Evolutionary conservation across 2,888 invertebrate species (phyloP).

Genomic region (Trisateles emortualis): DNA sequence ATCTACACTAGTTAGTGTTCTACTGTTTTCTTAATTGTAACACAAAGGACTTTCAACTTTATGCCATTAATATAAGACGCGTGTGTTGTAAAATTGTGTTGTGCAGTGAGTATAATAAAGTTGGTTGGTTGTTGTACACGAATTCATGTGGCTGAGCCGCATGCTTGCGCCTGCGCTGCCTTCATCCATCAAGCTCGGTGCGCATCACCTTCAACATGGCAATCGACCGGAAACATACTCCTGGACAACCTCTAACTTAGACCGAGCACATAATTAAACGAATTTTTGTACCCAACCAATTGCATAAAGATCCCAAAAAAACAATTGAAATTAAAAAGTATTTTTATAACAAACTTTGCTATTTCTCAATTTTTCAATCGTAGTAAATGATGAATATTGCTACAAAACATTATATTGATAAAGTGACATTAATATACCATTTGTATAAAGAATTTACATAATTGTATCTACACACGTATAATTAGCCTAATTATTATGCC

Average conservation of each 20-base stretch:
- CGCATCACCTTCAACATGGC: constrained; percentile 80
- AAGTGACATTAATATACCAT: constrained; percentile 23
- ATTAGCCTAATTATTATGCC: constrained; percentile 19
- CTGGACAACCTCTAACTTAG: constrained; percentile 61
- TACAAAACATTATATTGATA: constrained; percentile 1
- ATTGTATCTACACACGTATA: constrained; percentile 20
- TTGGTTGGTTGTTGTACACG: constrained; percentile 64
- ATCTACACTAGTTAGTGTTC: constrained; percentile 62
- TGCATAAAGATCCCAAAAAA: background rate
- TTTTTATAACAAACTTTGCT: background rate
- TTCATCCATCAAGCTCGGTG: constrained; percentile 84
- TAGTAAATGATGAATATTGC: background rate
- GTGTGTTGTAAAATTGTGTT: constrained; percentile 20
- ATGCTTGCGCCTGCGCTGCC: constrained; percentile 74
- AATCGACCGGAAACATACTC: constrained; percentile 80
- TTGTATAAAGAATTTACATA: constrained; percentile 23
- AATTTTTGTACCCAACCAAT: constrained; percentile 20
- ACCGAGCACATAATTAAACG: constrained; percentile 40
- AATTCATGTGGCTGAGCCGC: constrained; percentile 75
- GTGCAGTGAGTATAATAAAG: constrained; percentile 45
- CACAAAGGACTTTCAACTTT: constrained; percentile 50
- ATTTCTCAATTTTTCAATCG: background rate
- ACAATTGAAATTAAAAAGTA: background rate
- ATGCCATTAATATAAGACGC: constrained; percentile 43
- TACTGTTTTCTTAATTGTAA: constrained; percentile 19